phyloP scores from a whole-genome alignment of 37 sponge, comb jelly and placozoan species.

The Diacarnus erythraeanus region DNA sequence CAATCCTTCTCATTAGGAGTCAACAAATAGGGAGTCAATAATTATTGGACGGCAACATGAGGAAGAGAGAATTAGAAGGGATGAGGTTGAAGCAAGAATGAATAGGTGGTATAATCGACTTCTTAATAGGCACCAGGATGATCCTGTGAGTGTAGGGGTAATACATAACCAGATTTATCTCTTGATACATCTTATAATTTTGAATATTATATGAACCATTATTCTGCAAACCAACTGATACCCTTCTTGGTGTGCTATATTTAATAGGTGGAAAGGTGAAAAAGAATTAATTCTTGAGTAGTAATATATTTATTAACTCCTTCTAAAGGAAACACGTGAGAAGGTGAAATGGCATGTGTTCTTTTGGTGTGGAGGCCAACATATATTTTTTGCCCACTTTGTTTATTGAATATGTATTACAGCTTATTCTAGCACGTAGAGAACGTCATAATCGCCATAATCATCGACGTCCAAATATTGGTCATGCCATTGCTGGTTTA shows the following conservation, averaged over 20 bases:
- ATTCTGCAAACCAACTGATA: no score
- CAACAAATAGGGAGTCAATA: background rate
- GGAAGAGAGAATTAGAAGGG: slow-evolving; percentile 9
- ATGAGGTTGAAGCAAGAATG: slow-evolving; percentile 27
- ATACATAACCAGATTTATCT: background rate
- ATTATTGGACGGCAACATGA: slow-evolving; percentile 1
- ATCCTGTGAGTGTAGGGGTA: slow-evolving; percentile 19
- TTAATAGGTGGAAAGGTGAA: no score
- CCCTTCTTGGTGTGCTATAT: no score
- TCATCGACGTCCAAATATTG: slow-evolving; percentile 60
- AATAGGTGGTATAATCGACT: slow-evolving; percentile 47
- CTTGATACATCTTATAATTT: background rate
- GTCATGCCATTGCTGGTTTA: slow-evolving; percentile 71
- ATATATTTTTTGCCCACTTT: no score
- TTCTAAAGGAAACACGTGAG: no score
- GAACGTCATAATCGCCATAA: background rate
- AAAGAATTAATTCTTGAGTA: no score
- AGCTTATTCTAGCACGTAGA: slow-evolving; percentile 2
- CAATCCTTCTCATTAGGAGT: background rate
- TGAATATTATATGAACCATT: no score
- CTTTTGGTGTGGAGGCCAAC: no score
- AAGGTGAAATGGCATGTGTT: no score
- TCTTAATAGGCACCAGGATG: slow-evolving; percentile 37
- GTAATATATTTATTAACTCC: no score
- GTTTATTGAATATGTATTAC: background rate